Percentiles rank a stretch among this genome's conserved stretches.
Conservation (phyloP, 2,888 invertebrate genomes). For the Leptopilina syphax region DNA sequence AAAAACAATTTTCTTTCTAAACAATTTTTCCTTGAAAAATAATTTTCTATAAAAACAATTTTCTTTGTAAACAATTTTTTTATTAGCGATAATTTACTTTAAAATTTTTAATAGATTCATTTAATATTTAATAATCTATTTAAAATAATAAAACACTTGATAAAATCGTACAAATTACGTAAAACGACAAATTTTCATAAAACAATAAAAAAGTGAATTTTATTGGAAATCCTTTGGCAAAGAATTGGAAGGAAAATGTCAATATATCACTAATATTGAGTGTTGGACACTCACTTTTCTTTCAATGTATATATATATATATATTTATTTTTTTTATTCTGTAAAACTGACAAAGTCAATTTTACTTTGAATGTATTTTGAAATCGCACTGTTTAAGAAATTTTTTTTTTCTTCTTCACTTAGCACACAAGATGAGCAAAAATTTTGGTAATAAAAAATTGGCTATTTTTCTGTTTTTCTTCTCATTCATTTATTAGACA, state of each 20-base stretch:
- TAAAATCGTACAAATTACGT: background rate
- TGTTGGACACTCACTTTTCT: constrained; percentile 4
- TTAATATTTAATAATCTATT: too few species aligned
- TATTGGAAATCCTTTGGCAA: background rate
- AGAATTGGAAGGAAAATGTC: constrained; percentile 7
- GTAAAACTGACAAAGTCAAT: constrained; percentile 11
- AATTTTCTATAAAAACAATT: too few species aligned
- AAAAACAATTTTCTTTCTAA: too few species aligned
- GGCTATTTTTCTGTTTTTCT: background rate
- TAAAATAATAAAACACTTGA: too few species aligned
- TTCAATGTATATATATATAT: background rate
- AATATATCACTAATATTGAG: constrained; percentile 17
- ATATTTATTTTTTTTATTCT: background rate
- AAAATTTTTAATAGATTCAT: too few species aligned
- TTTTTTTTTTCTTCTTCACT: background rate
- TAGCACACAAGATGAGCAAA: constrained; percentile 25
- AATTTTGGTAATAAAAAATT: constrained; percentile 18
- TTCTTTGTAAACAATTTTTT: too few species aligned
- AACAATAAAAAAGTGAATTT: background rate
- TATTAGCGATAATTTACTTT: too few species aligned
- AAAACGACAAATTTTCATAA: background rate
- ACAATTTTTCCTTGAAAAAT: too few species aligned
- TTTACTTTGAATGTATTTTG: background rate
- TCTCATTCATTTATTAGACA: background rate
- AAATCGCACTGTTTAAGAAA: background rate